Evolutionary conservation across 2,113 vertebrate species (phyloP).

Genomic region (Pitta sordida): DNA sequence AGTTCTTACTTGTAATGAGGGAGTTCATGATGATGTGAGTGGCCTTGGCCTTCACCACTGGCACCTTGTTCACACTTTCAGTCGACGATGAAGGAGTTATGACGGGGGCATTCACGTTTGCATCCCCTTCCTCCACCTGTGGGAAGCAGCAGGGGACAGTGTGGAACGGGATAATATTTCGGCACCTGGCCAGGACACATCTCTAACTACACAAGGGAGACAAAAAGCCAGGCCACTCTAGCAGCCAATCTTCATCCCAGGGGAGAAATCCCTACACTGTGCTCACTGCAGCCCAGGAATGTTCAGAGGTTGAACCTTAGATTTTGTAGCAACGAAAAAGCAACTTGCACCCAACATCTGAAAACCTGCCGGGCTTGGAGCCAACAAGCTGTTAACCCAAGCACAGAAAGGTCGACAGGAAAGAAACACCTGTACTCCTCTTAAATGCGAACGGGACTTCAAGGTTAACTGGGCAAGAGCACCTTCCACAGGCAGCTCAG

Average conservation of each 20-base stretch:
- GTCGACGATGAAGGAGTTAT: conserved; percentile 47
- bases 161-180: background rate
- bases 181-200: background rate
- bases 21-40: conserved; percentile 89
- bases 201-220: background rate
- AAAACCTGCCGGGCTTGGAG: background rate
- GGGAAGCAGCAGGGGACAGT: conserved; percentile 29
- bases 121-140: conserved; percentile 80
- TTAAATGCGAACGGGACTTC: background rate
- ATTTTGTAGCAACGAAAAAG: background rate
- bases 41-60: conserved; percentile 92
- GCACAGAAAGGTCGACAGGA: background rate
- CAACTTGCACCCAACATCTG: background rate
- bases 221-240: background rate
- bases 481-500: background rate
- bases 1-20: conserved; percentile 89
- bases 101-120: conserved; percentile 1
- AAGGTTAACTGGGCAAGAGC: background rate
- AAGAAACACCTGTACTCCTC: too few species aligned
- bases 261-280: fast-evolving
- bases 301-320: background rate
- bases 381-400: background rate
- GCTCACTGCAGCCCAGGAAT: background rate
- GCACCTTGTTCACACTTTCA: conserved; percentile 68
- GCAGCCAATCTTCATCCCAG: background rate